Evolutionary conservation across 2,113 vertebrate species (phyloP), one percentile per base, ranked within the genome.

Genomic region (Sturnira hondurensis): DNA sequence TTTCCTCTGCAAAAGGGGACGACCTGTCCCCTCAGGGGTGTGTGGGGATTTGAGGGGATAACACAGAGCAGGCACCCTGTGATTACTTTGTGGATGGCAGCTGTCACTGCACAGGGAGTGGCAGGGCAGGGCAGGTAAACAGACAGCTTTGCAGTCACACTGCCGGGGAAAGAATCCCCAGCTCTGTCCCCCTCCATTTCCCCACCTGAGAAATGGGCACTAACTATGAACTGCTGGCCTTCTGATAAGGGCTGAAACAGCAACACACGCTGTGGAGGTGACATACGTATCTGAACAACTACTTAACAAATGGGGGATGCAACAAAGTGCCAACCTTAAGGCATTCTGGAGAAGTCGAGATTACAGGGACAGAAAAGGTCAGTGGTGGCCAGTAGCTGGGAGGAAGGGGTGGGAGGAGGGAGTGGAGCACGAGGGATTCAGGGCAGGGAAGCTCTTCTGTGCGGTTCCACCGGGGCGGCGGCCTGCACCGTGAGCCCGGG

Each of bases 31-130:
- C 4, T 5, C 17, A 12, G 76, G 20, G n/a, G 31, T 31, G 5
- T 0, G 2, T 1, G 19, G 54, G 36, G 28, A n/a, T 9, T 5
- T 36, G 17, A 80, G 41, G 76, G 31, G 2, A 26, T 3, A 20
- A 10, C 0, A 5, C 13, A 5, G 28, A 50, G 22, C 9, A 0
- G 50, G 38, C 3, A 4, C 26, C 43, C 13, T 3, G 6, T 0
- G 17, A 22, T 15, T 8, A 8, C 73, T 45, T 17, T 33, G 10
- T 1, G 13, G 56, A 28, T 0, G 14, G 24, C 16, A 33, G 36
- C 22, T 0, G 47, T 33, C 81, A 16, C 6, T 26, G 33, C 50
- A 28, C 4, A 31, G 13, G 45, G 15, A 0, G 28, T 13, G 80
- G 52, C 22, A 4, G 10, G 13, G 77, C 24, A 45, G 36, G 36